Base-by-base conservation (phyloP, 2,888 invertebrate genomes). In the Sarcophaga carnaria region DNA sequence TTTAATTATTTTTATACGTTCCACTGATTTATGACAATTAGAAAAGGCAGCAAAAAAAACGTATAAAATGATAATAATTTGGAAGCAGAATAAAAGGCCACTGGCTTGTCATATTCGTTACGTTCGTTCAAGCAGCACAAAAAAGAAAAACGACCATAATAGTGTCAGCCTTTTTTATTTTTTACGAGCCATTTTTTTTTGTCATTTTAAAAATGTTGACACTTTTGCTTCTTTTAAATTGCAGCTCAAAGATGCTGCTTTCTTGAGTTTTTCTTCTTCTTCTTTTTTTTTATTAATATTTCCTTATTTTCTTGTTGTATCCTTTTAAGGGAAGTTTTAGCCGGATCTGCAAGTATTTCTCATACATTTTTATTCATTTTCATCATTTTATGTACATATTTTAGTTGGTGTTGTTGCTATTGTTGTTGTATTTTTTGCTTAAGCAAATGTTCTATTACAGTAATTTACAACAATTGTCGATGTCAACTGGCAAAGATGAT, bases 391-490 rank as follows among this genome's bases (percentile, higher is more conserved):
- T 37, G 10, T 37, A 37, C 37, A 37, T 37, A 37, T 37, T 8
- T 37, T 37, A 37, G 37, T 37, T 37, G 37, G 8, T 37, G 37
- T 67, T 49, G 69, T 70, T 76, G 71, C 54, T 76, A 70, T 45
- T 74, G 70, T 47, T 49, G 25, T 54, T 27, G 37, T 59, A 14
- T 69, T 77, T 67, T 49, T 62, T 60, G 66, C 66, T 71, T 45
- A 67, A 54, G 54, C 12, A 72, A 62, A 62, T 85, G 71, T 80
- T 60, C 47, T 80, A 59, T 80, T 72, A 72, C 37, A 77, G 77
- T 67, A 77, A 85, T 85, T 80, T 80, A 80, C 62, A 80, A 63
- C 72, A 85, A 74, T 80, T 85, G 76, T 74, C 72, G 80, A 66
- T 85, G 84, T 80, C 80, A 71, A 80, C 59, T 80, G 54, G n/a